A percentile compares a stretch with the other conserved stretches of the same genome.
phyloP scores from a whole-genome alignment of 1,140 invertebrate genomes.

The Dinothrombium tinctorium region DNA sequence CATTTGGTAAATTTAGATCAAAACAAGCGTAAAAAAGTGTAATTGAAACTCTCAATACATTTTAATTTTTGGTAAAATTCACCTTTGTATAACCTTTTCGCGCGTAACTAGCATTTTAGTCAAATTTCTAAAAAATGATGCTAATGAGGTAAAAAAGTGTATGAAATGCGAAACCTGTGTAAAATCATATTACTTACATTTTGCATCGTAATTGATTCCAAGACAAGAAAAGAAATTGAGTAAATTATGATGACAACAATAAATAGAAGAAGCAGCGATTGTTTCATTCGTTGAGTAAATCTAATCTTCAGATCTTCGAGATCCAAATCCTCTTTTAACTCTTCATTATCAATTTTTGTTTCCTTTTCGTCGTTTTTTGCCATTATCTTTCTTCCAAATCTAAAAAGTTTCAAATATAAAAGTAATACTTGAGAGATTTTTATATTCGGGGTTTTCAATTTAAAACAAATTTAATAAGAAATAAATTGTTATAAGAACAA shows the following conservation, averaged over 20 bases:
- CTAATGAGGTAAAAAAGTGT: background rate
- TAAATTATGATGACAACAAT: constrained; percentile 35
- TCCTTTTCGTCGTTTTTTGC: no score
- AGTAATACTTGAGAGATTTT: no score
- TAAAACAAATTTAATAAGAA: no score
- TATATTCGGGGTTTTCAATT: no score
- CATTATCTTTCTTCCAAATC: no score
- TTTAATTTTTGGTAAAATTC: constrained; percentile 5
- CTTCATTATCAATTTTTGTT: no score
- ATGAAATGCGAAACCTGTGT: constrained; percentile 6
- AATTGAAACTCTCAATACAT: background rate
- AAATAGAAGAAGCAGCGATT: constrained; percentile 34
- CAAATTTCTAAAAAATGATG: background rate
- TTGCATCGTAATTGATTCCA: constrained; percentile 41
- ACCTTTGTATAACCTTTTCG: constrained; percentile 10
- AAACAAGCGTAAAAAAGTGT: no score
- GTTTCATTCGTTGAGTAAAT: constrained; percentile 36
- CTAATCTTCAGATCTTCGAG: constrained; percentile 35
- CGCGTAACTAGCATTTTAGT: constrained; percentile 1
- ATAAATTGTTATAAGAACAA: no score
- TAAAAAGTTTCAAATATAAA: no score
- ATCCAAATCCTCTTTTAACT: no score
- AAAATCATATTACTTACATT: constrained; percentile 35
- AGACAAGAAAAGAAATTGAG: constrained; percentile 45
- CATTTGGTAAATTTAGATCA: no score